A percentile compares a stretch with the other conserved stretches of the same genome.
phyloP scores from a whole-genome alignment of 2,888 invertebrate species.

The Cataglyphis rosenhaueri region DNA sequence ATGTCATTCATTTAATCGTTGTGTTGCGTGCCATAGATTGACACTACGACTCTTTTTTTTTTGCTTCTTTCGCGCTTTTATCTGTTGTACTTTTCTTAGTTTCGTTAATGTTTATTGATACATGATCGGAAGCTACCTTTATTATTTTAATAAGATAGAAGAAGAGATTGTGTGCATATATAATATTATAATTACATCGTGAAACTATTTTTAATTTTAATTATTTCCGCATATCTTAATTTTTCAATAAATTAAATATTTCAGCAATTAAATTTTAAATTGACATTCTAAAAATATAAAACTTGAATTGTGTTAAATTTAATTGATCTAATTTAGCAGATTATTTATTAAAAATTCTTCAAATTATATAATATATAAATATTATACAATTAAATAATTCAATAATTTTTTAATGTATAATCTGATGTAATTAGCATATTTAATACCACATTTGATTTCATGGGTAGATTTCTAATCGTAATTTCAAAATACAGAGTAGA shows the following conservation, averaged over 20 bases:
- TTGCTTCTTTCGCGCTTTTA: neutral
- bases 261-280: neutral
- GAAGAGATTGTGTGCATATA: neutral
- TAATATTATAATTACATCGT: neutral
- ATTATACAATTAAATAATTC: neutral
- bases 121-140: neutral
- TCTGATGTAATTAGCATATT: neutral
- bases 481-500: constrained; percentile 1
- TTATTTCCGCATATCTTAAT: neutral
- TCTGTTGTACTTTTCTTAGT: neutral
- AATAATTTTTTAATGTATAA: neutral
- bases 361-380: neutral
- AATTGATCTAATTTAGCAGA: neutral
- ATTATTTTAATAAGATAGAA: neutral
- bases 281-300: neutral
- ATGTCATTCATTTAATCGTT: constrained; percentile 61
- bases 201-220: neutral
- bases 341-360: neutral
- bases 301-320: neutral
- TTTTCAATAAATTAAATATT: neutral
- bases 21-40: neutral
- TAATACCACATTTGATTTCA: neutral
- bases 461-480: constrained; percentile 11
- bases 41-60: neutral
- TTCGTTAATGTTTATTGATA: neutral